Evolutionary conservation across 1,140 invertebrate genomes (phyloP), one percentile per base, ranked within the genome.

Genomic region (Apolygus lucorum): DNA sequence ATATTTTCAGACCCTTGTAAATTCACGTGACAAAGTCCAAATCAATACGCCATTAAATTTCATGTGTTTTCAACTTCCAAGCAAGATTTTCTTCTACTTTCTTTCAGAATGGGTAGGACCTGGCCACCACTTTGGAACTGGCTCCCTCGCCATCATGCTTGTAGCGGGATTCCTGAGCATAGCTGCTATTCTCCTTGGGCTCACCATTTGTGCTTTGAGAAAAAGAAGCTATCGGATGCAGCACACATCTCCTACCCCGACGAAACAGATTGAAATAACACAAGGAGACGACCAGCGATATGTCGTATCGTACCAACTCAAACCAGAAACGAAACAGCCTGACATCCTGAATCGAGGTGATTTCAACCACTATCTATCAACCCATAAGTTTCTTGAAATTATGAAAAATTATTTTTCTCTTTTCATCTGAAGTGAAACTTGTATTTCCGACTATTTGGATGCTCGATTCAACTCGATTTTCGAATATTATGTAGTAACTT

Each of bases 141-240:
- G 68, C n/a, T 59, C 64, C 34, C 25, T 67, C 1, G 70, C 52
- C 2, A 65, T 49, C n/a, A 27, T 71, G 28, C 75, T 86, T 17
- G 83, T 84, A 27, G 86, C 85, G 11, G 84, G 83, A 21, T 74
- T 87, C 1, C 78, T 87, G 68, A 85, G 82, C 1, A 77, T 88
- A n/a, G 84, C 83, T 65, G 81, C 86, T 54, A 85, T 83, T 2
- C 81, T 85, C 11, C 76, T 88, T 0, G 82, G 86, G 27, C 82
- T 87, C 59, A 84, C 86, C 69, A 80, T 88, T 17, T 76, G 84
- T 54, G 82, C 82, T 1, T 78, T 75, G 78, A 69, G 77, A 79
- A 69, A 77, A 80, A 63, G 77, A 75, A 59, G 77, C 14, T 74
- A 76, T 42, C 73, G 73, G 11, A 73, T 76, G 8, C 77, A 63